Evolutionary conservation across 2,888 invertebrate species (phyloP).

Genomic region (Watsonalla binaria): DNA sequence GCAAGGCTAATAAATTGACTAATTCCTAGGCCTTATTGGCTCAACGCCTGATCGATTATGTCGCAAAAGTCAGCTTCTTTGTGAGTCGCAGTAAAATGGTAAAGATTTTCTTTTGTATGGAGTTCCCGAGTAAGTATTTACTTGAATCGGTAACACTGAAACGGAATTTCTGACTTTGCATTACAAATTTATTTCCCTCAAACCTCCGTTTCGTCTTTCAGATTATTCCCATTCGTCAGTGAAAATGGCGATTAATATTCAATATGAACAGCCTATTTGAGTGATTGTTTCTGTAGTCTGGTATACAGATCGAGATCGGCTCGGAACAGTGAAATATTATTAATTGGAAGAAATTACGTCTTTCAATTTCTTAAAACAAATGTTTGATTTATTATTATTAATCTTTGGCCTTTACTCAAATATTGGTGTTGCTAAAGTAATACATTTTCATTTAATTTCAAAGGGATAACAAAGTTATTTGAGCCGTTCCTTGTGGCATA

Average conservation of each 20-base stretch:
- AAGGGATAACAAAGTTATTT: background rate
- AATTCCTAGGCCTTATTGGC: constrained; percentile 76
- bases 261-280: constrained; percentile 75
- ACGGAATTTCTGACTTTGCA: constrained; percentile 76
- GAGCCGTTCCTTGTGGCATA: background rate
- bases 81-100: constrained; percentile 55
- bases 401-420: constrained; percentile 33
- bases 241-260: constrained; percentile 76
- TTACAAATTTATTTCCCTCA: constrained; percentile 75
- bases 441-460: constrained; percentile 1
- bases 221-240: constrained; percentile 71
- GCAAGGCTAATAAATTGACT: constrained; percentile 78
- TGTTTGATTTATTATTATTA: constrained; percentile 53
- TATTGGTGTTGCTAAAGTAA: constrained; percentile 18
- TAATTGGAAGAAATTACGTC: constrained; percentile 53
- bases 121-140: constrained; percentile 55
- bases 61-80: constrained; percentile 49
- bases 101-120: constrained; percentile 65
- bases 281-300: constrained; percentile 67
- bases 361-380: constrained; percentile 51
- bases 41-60: constrained; percentile 68
- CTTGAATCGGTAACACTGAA: constrained; percentile 67
- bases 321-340: constrained; percentile 55
- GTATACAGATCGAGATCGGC: constrained; percentile 49
- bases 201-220: constrained; percentile 56